Percentiles rank a stretch among this genome's conserved stretches.
phyloP scores from a whole-genome alignment of 2,888 invertebrate species.

The Nomada goodeniana region DNA sequence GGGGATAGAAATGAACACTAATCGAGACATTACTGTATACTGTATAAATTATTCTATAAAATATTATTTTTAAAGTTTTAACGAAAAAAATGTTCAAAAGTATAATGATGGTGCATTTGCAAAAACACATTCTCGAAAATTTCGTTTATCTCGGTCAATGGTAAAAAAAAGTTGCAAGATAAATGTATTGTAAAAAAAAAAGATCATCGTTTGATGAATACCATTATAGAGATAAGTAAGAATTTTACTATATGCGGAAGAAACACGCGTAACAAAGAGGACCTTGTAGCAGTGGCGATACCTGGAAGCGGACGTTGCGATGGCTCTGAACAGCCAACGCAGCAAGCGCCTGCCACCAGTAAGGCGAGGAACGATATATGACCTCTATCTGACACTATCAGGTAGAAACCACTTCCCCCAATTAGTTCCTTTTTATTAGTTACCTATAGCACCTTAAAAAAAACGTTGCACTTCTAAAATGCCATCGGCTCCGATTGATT shows the following conservation, averaged over 20 bases:
- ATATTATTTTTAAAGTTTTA: neutral
- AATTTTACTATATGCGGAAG: conserved; percentile 64
- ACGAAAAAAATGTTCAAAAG: neutral
- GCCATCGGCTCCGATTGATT: conserved; percentile 35
- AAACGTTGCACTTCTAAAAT: conserved; percentile 62
- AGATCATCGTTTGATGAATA: conserved; percentile 46
- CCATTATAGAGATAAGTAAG: conserved; percentile 59
- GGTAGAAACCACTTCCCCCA: conserved; percentile 87
- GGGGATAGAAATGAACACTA: too few relatives aligned
- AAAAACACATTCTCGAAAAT: conserved; percentile 15
- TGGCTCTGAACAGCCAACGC: conserved; percentile 90
- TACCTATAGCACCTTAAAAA: conserved; percentile 75
- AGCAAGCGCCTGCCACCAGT: conserved; percentile 93
- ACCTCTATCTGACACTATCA: conserved; percentile 95
- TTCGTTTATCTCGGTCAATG: neutral
- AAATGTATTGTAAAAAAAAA: conserved; percentile 30
- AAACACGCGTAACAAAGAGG: conserved; percentile 79
- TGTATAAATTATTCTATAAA: neutral
- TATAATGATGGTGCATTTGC: conserved; percentile 2
- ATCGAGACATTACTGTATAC: neutral
- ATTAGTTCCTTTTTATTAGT: conserved; percentile 71
- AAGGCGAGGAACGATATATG: conserved; percentile 92
- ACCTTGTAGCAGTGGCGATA: conserved; percentile 84
- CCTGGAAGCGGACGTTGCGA: conserved; percentile 91
- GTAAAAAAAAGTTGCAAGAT: conserved; percentile 10